phyloP scores from a whole-genome alignment of 2,888 invertebrate genomes.

The Pollenia griseotomentosa region DNA sequence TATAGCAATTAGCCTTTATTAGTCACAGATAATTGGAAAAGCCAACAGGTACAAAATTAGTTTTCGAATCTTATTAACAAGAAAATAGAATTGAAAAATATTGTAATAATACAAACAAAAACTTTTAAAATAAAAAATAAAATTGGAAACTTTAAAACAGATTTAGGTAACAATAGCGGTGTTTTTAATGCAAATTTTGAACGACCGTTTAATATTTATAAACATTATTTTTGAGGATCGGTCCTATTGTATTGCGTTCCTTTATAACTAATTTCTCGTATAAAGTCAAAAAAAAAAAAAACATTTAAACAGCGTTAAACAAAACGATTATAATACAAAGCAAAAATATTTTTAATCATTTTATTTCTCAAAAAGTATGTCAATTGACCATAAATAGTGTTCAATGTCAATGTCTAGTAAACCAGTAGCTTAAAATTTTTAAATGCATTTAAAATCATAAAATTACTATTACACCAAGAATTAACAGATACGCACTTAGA shows the following conservation, averaged over 20 bases:
- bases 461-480: background rate
- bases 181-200: too few relatives aligned
- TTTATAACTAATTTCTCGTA: background rate
- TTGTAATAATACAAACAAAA: too few relatives aligned
- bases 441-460: slow-evolving; percentile 18
- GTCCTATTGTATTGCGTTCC: background rate
- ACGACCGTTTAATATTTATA: too few relatives aligned
- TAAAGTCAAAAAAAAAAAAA: slow-evolving; percentile 15
- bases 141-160: too few relatives aligned
- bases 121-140: too few relatives aligned
- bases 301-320: slow-evolving; percentile 2
- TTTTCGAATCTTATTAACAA: too few relatives aligned
- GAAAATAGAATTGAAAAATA: too few relatives aligned
- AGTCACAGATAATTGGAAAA: too few relatives aligned
- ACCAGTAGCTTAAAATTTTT: slow-evolving; percentile 39
- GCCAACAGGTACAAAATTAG: too few relatives aligned
- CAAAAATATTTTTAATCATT: background rate
- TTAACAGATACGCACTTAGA: slow-evolving; percentile 13
- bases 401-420: slow-evolving; percentile 58
- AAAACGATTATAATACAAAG: slow-evolving; percentile 38
- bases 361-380: slow-evolving; percentile 50
- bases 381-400: slow-evolving; percentile 64
- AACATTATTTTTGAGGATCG: too few relatives aligned
- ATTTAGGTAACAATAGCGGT: too few relatives aligned
- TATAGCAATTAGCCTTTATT: too few relatives aligned